Evolutionary conservation across 2,113 vertebrate species (phyloP).

Genomic region (Damaliscus lunatus): DNA sequence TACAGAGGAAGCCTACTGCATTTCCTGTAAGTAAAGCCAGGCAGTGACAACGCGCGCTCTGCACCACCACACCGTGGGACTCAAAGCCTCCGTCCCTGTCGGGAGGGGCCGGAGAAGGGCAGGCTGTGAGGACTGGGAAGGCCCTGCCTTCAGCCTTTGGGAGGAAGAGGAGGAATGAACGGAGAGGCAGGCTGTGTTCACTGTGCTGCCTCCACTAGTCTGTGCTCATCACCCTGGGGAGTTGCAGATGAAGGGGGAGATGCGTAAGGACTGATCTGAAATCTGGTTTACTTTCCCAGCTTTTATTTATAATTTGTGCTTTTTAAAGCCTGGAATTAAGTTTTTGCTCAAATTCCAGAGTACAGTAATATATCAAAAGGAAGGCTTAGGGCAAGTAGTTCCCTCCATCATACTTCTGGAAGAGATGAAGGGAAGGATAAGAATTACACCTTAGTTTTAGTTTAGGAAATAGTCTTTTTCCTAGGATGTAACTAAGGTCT

Average conservation of each 20-base stretch:
- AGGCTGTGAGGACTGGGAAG: slow-evolving; percentile 44
- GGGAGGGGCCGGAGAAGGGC: neutral
- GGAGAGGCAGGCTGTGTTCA: neutral
- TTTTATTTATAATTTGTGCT: slow-evolving; percentile 47
- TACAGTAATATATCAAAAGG: slow-evolving; percentile 34
- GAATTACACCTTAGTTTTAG: slow-evolving; percentile 73
- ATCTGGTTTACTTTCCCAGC: slow-evolving; percentile 49
- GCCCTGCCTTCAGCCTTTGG: slow-evolving; percentile 43
- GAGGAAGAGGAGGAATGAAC: slow-evolving; percentile 1
- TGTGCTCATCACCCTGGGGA: slow-evolving; percentile 55
- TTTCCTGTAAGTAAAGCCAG: slow-evolving; percentile 79
- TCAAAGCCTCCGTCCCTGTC: neutral
- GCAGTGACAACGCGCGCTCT: slow-evolving; percentile 41
- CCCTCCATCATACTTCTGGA: slow-evolving; percentile 38
- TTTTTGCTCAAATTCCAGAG: slow-evolving; percentile 54
- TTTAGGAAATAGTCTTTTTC: slow-evolving; percentile 76
- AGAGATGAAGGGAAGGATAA: slow-evolving; percentile 28
- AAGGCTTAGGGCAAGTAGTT: slow-evolving; percentile 44
- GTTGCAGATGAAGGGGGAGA: slow-evolving; percentile 57
- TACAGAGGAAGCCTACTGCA: slow-evolving; percentile 67
- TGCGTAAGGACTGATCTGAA: slow-evolving; percentile 47
- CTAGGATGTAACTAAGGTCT: slow-evolving; percentile 80
- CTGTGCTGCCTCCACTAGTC: neutral
- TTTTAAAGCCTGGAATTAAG: slow-evolving; percentile 56
- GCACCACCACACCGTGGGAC: slow-evolving; percentile 8